Conservation (phyloP, 2,888 invertebrate species). For the Crossocerus cetratus region DNA sequence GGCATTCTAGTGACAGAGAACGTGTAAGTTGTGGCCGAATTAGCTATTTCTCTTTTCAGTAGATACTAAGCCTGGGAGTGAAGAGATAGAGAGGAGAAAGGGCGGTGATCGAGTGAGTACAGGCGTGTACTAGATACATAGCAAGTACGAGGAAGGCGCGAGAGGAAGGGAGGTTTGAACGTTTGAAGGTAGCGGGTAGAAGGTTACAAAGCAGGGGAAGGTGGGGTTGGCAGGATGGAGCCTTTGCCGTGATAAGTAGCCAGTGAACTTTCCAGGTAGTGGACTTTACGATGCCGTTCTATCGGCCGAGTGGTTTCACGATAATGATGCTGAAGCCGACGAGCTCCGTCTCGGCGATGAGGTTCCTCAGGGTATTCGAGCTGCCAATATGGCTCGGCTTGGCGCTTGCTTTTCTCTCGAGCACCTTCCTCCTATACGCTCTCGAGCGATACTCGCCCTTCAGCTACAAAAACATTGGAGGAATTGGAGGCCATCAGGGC, state of each 20-base stretch:
- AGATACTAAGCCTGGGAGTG: no score
- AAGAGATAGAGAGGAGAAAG: no score
- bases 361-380: slow-evolving; percentile 95
- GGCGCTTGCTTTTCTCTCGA: slow-evolving; percentile 93
- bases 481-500: slow-evolving; percentile 92
- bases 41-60: no score
- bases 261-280: slow-evolving; percentile 81
- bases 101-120: no score
- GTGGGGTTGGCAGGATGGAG: background rate
- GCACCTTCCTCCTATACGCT: slow-evolving; percentile 93
- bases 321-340: slow-evolving; percentile 94
- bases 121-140: no score
- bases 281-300: slow-evolving; percentile 97
- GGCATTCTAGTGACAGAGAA: slow-evolving; percentile 96
- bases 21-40: slow-evolving; percentile 78
- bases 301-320: slow-evolving; percentile 95
- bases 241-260: background rate
- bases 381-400: slow-evolving; percentile 97
- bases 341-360: slow-evolving; percentile 93
- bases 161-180: no score
- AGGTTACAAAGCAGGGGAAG: no score
- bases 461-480: slow-evolving; percentile 93
- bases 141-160: no score
- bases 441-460: slow-evolving; percentile 97
- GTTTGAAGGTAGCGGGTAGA: no score